phyloP scores from a whole-genome alignment of 1,140 invertebrate genomes.

The Polypedilum vanderplanki region DNA sequence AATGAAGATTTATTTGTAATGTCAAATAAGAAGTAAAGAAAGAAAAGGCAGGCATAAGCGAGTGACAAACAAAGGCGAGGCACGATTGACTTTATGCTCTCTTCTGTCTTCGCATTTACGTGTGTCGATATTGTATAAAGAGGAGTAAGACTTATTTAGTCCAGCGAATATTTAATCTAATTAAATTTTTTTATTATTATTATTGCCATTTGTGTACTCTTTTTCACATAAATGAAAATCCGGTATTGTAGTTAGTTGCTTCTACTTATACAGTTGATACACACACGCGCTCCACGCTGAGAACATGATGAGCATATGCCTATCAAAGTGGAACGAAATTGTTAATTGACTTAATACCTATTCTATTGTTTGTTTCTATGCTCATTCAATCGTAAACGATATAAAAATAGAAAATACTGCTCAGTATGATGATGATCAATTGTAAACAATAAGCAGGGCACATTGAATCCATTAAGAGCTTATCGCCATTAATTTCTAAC shows the following conservation, averaged over 20 bases:
- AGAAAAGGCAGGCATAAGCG: no score
- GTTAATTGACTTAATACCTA: conserved; percentile 16
- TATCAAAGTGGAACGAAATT: not conserved
- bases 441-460: not conserved
- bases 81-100: no score
- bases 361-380: conserved; percentile 9
- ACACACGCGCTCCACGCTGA: not conserved
- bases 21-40: not conserved
- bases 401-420: not conserved
- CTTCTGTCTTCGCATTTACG: no score
- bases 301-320: not conserved
- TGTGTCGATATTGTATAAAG: no score
- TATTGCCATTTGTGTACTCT: not conserved
- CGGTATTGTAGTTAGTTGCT: not conserved
- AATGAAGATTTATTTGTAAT: conserved; percentile 16
- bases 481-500: not conserved
- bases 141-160: not conserved
- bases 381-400: not conserved
- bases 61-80: no score
- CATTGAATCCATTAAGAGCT: not conserved
- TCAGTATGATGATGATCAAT: not conserved
- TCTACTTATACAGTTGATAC: no score
- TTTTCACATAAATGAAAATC: not conserved
- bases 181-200: not conserved
- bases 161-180: not conserved